These are phyloP conservation scores for Syritta pipiens DNA, from an alignment of 2,888 invertebrate genomes.

Conservation along the genomic window DNA sequence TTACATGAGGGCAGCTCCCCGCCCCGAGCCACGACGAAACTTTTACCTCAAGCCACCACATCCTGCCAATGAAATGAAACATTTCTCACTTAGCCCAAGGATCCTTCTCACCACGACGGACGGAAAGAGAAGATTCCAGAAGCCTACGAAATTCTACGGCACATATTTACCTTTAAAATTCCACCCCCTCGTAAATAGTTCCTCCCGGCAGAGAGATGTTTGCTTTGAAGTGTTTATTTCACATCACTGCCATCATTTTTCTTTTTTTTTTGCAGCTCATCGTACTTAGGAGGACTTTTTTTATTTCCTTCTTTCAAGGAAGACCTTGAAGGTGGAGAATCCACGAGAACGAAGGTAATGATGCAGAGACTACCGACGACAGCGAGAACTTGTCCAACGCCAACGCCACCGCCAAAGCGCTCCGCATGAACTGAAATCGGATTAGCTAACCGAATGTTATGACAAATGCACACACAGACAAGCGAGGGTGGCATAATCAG, in stretches of 20 bases:
- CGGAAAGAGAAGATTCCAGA: not conserved
- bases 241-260: not conserved
- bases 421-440: too few species aligned
- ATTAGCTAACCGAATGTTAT: not conserved
- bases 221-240: slow-evolving; percentile 11
- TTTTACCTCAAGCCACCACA: too few species aligned
- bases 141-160: not conserved
- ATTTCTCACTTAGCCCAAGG: not conserved
- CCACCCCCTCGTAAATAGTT: not conserved
- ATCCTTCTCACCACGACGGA: not conserved
- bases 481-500: too few species aligned
- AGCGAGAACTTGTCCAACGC: too few species aligned
- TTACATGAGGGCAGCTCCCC: not conserved
- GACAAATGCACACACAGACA: not conserved
- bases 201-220: not conserved
- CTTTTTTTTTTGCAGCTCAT: too few species aligned
- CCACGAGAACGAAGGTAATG: too few species aligned
- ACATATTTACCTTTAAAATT: not conserved
- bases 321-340: too few species aligned
- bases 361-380: too few species aligned
- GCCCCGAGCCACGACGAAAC: too few species aligned
- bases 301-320: too few species aligned
- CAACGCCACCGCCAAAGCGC: too few species aligned
- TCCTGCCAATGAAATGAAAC: not conserved
- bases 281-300: too few species aligned